phyloP scores from a whole-genome alignment of 2,888 invertebrate genomes.

The Megastigmus dorsalis region DNA sequence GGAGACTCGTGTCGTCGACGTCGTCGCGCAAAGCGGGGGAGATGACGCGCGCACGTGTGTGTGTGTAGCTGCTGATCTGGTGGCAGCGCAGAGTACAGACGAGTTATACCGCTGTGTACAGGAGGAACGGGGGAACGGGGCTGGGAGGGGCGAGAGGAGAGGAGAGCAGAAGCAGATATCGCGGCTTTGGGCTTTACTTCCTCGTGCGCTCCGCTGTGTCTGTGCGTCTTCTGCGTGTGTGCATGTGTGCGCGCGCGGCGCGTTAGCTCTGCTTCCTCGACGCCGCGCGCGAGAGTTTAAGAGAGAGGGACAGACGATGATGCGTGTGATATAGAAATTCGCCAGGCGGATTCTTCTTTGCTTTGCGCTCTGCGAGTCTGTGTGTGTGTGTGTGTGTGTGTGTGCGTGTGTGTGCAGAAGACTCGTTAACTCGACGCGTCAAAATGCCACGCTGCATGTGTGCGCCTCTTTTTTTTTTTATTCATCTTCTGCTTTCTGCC shows the following conservation, averaged over 20 bases:
- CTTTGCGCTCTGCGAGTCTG: background rate
- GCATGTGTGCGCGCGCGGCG: conserved; percentile 22
- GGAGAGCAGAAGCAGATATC: too few relatives aligned
- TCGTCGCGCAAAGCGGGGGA: too few relatives aligned
- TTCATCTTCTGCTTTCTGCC: background rate
- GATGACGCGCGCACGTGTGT: too few relatives aligned
- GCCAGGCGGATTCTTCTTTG: background rate
- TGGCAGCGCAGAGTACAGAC: too few relatives aligned
- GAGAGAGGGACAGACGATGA: conserved; percentile 11
- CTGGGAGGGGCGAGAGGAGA: conserved; percentile 47
- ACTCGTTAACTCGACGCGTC: conserved; percentile 27
- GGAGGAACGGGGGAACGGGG: conserved; percentile 33
- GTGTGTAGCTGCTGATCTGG: too few relatives aligned
- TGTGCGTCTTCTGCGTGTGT: conserved; percentile 38
- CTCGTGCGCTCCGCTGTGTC: conserved; percentile 62
- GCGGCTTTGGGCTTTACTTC: conserved; percentile 61
- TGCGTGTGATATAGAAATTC: conserved; percentile 36
- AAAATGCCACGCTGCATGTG: conserved; percentile 1
- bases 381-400: background rate
- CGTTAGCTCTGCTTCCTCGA: background rate
- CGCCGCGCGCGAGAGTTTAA: background rate
- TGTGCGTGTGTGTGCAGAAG: background rate
- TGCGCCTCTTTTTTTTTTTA: background rate
- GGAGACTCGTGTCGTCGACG: too few relatives aligned
- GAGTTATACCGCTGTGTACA: too few relatives aligned